Conservation (phyloP, 1,140 invertebrate genomes). For the Lepidurus arcticus region DNA sequence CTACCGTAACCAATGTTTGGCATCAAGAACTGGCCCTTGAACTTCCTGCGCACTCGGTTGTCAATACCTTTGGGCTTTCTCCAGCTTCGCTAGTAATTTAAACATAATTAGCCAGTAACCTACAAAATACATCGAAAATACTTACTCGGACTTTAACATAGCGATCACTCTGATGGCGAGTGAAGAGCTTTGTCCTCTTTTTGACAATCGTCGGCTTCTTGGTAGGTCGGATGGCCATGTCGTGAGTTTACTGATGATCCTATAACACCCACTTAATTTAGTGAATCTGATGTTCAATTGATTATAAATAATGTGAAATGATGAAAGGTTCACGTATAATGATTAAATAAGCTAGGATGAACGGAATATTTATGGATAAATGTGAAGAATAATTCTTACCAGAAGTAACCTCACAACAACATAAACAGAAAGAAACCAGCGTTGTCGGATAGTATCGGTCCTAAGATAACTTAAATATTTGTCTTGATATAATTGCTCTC, state of each 20-base stretch:
- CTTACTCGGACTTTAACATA: slow-evolving; percentile 89
- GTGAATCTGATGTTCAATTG: neutral
- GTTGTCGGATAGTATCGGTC: neutral
- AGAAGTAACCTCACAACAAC: slow-evolving; percentile 23
- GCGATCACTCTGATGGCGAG: slow-evolving; percentile 91
- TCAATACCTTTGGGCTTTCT: slow-evolving; percentile 98
- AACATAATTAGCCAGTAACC: slow-evolving; percentile 3
- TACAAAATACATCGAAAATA: slow-evolving; percentile 33
- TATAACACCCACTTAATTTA: neutral
- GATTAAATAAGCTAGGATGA: neutral
- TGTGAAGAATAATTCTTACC: neutral
- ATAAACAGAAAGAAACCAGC: slow-evolving; percentile 27
- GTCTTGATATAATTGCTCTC: neutral
- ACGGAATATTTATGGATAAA: neutral
- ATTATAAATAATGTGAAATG: neutral
- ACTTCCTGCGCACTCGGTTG: slow-evolving; percentile 94
- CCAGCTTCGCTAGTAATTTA: slow-evolving; percentile 64
- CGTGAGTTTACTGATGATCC: slow-evolving; percentile 10
- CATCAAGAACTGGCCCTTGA: slow-evolving; percentile 98
- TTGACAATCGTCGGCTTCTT: slow-evolving; percentile 85
- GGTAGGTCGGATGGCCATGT: slow-evolving; percentile 78
- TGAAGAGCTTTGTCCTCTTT: slow-evolving; percentile 94
- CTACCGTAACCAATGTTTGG: slow-evolving; percentile 99
- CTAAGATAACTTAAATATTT: neutral
- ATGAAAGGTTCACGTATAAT: neutral